Evolutionary conservation across 1,140 invertebrate species (phyloP).

Genomic region (Procambarus clarkii): DNA sequence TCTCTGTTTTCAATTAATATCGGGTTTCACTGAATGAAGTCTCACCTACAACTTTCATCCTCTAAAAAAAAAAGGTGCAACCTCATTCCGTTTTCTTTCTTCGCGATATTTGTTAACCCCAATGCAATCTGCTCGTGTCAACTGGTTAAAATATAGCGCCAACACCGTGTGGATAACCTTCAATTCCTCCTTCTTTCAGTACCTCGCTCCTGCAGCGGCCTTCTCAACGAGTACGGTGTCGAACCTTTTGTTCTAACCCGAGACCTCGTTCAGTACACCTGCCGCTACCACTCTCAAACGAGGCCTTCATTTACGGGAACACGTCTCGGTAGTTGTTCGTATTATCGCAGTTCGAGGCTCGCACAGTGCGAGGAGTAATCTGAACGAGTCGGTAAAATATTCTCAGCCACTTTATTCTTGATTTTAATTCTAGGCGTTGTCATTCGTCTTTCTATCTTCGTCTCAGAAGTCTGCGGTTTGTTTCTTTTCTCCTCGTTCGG

Average conservation of each 20-base stretch:
- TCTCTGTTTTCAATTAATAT: background rate
- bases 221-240: too few species aligned
- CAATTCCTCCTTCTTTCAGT: too few species aligned
- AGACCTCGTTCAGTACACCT: too few species aligned
- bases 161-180: background rate
- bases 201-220: too few species aligned
- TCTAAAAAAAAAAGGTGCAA: background rate
- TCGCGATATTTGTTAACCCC: conserved; percentile 32
- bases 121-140: conserved; percentile 40
- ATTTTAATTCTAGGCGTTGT: conserved; percentile 52
- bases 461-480: background rate
- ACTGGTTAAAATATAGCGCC: conserved; percentile 26
- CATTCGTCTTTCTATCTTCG: conserved; percentile 44
- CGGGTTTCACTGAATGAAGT: background rate
- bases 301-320: too few species aligned
- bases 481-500: background rate
- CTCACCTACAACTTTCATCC: background rate
- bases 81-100: background rate
- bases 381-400: conserved; percentile 35
- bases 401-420: conserved; percentile 22
- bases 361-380: background rate
- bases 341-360: background rate
- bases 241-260: too few species aligned
- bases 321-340: background rate
- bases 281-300: too few species aligned